Conservation (phyloP, 2,888 invertebrate species). For the Subacronicta megacephala region DNA sequence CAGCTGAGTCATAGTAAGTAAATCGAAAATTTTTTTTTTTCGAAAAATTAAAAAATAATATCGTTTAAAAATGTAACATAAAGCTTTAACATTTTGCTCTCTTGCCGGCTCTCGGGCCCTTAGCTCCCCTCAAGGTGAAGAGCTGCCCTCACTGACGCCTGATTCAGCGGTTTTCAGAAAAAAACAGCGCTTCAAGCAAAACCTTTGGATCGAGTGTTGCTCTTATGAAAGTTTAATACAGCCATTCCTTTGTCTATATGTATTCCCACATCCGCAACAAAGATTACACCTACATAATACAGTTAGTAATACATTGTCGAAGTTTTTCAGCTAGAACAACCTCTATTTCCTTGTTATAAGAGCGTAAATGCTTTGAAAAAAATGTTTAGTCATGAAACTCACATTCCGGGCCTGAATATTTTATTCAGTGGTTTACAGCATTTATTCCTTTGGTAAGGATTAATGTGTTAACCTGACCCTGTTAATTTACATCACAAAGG, state of each 20-base stretch:
- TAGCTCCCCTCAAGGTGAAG: slow-evolving; percentile 56
- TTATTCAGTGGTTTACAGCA: slow-evolving; percentile 48
- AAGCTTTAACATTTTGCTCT: slow-evolving; percentile 52
- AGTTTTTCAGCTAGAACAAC: slow-evolving; percentile 15
- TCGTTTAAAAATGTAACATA: slow-evolving; percentile 46
- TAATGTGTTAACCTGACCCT: slow-evolving; percentile 31
- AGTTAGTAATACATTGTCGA: slow-evolving; percentile 21
- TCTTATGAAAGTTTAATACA: slow-evolving; percentile 68
- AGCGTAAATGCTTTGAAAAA: slow-evolving; percentile 27
- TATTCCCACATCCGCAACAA: slow-evolving; percentile 28
- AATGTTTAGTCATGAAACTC: slow-evolving; percentile 2
- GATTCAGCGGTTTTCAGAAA: slow-evolving; percentile 72
- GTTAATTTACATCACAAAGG: slow-evolving; percentile 19
- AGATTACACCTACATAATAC: slow-evolving; percentile 42
- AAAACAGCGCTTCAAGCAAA: slow-evolving; percentile 68
- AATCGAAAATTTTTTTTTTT: no score
- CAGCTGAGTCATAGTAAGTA: no score
- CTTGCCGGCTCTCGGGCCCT: slow-evolving; percentile 38
- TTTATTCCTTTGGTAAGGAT: slow-evolving; percentile 41
- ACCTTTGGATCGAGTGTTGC: slow-evolving; percentile 61
- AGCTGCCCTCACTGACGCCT: slow-evolving; percentile 52
- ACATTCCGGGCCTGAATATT: slow-evolving; percentile 34
- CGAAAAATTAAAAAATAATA: no score
- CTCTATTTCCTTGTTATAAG: slow-evolving; percentile 21
- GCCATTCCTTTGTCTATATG: slow-evolving; percentile 58